Evolutionary conservation across 1,140 invertebrate genomes (phyloP).

Genomic region (Drosophila sucinea): DNA sequence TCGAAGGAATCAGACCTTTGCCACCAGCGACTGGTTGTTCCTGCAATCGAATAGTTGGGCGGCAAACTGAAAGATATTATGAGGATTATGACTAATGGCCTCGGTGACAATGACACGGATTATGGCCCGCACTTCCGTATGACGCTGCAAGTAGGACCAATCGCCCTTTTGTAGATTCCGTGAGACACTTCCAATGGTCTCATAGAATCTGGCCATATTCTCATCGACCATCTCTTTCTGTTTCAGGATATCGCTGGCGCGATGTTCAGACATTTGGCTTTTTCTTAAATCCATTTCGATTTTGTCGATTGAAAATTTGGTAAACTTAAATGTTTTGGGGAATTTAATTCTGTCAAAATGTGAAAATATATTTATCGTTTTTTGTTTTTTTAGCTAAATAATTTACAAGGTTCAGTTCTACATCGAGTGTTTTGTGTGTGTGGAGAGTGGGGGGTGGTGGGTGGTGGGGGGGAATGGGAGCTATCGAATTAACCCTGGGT

Average conservation of each 20-base stretch:
- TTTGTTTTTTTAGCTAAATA: constrained; percentile 1
- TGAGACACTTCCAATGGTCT: constrained; percentile 41
- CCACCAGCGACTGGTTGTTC: constrained; percentile 16
- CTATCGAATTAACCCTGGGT: constrained; percentile 48
- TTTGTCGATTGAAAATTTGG: not conserved
- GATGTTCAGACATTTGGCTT: not conserved
- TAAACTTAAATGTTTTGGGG: not conserved
- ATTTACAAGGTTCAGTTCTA: constrained; percentile 26
- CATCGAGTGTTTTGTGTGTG: constrained; percentile 11
- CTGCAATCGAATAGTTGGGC: constrained; percentile 30
- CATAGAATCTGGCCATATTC: constrained; percentile 36
- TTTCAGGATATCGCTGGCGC: not conserved
- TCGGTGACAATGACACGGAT: constrained; percentile 48
- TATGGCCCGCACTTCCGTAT: constrained; percentile 61
- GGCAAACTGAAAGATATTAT: constrained; percentile 34
- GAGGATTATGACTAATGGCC: constrained; percentile 28
- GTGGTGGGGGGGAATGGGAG: too few species aligned
- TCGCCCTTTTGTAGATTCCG: constrained; percentile 43
- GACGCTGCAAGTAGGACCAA: constrained; percentile 45
- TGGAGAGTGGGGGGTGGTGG: not conserved
- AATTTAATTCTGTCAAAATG: constrained; percentile 38
- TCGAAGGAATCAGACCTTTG: constrained; percentile 24
- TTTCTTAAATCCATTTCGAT: constrained; percentile 7
- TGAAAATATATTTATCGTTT: constrained; percentile 48
- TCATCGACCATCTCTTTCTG: not conserved